Conservation (phyloP, 2,888 invertebrate species). For the Drosophila borealis region DNA sequence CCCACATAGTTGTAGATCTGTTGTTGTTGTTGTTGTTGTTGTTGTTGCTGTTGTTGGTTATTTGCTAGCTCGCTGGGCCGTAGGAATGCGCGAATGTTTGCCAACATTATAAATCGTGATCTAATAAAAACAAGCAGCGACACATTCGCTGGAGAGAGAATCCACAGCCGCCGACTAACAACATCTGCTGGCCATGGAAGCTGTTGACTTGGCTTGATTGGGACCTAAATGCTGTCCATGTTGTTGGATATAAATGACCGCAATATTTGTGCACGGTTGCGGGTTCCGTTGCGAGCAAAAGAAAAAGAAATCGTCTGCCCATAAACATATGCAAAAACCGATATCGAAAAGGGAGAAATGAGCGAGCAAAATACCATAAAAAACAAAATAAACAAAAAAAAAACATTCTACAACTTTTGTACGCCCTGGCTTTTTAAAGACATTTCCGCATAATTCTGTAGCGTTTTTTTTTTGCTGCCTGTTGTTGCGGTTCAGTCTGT, state of each 20-base stretch:
- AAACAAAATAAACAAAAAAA: constrained; percentile 30
- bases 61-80: constrained; percentile 41
- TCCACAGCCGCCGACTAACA: constrained; percentile 31
- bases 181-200: constrained; percentile 19
- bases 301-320: constrained; percentile 71
- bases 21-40: constrained; percentile 27
- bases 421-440: constrained; percentile 49
- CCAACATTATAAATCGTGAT: constrained; percentile 83
- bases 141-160: constrained; percentile 37
- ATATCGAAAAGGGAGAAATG: constrained; percentile 39
- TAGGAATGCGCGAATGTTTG: constrained; percentile 78
- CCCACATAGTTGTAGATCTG: constrained; percentile 32
- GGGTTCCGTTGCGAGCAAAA: constrained; percentile 25
- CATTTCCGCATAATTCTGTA: constrained; percentile 78
- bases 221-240: constrained; percentile 52
- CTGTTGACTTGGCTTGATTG: constrained; percentile 29
- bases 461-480: constrained; percentile 17
- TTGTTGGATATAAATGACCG: constrained; percentile 58
- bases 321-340: constrained; percentile 43
- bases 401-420: constrained; percentile 52
- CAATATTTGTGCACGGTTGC: constrained; percentile 37
- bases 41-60: constrained; percentile 33
- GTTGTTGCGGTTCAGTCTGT: constrained; percentile 29
- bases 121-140: constrained; percentile 72
- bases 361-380: constrained; percentile 20